Base-by-base conservation (phyloP, 2,113 vertebrate genomes). In the Psittacus erithacus region DNA sequence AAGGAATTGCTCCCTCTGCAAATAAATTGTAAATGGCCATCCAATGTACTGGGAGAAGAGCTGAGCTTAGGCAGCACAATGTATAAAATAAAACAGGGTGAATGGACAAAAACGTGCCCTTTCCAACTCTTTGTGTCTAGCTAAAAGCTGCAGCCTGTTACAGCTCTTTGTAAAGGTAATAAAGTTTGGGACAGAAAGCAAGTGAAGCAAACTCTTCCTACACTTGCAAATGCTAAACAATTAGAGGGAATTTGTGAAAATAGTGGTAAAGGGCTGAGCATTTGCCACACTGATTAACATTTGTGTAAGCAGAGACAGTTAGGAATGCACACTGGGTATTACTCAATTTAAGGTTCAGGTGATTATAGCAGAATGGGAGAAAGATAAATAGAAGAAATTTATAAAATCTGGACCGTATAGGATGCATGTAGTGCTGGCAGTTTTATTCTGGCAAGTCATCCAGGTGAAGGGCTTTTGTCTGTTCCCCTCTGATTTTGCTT, bases 1-100 rank as follows among this genome's bases (percentile, higher is more conserved):
- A 68, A 79, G 41, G 52, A 71, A 82, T 79, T 93, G 83, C 81
- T 95, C 70, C 31, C 80, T 88, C 83, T 89, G 91, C 88, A 92
- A 93, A 91, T 91, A 60, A 85, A 88, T 93, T 81, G 71, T 55
- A 69, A 88, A 53, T 38, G 60, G 65, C 43, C 52, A 7, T 69
- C 70, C 47, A 35, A 0, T 15, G 28, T 81, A 41, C 46, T 7
- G 55, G 39, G 47, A 86, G 57, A 78, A 82, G n/a, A 78, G 53
- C 63, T 68, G 81, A 88, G 88, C 49, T 92, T 80, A 89, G 47
- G 44, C 47, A 90, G 52, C 28, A 73, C 38, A 84, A 62, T 2
- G 1, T 8, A 35, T 11, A 79, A 78, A 82, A 91, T 46, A 68
- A 4, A 49, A 13, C n/a, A 24, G 83, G 19, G 6, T n/a, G 22